These are phyloP conservation scores for Nannoperca australis DNA, from an alignment of 2,797 vertebrate species.

Conservation along the genomic window DNA sequence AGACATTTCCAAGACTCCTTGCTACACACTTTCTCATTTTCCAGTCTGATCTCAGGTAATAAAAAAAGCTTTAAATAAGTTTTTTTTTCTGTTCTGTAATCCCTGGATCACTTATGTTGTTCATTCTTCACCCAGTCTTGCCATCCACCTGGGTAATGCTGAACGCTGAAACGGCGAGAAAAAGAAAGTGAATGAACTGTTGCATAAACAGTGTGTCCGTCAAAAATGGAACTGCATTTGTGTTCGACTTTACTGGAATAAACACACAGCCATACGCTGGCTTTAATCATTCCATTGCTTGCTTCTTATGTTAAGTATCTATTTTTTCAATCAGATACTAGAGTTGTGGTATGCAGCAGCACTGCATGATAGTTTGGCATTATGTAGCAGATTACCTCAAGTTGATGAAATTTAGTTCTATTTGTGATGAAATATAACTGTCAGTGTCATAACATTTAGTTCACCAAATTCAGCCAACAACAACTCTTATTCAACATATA, in stretches of 20 bases:
- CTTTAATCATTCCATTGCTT: neutral
- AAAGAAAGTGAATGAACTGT: constrained; percentile 24
- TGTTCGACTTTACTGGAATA: neutral
- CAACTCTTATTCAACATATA: neutral
- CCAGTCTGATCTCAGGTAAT: neutral
- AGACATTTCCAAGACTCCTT: constrained; percentile 12
- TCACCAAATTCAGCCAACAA: neutral
- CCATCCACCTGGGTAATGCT: constrained; percentile 93
- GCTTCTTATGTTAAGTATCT: neutral
- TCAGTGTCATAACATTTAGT: neutral
- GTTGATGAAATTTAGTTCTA: neutral
- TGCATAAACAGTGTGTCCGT: neutral
- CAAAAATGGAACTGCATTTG: neutral
- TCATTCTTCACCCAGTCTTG: constrained; percentile 91
- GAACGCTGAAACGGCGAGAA: constrained; percentile 83
- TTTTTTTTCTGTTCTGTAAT: neutral
- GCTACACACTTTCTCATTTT: neutral
- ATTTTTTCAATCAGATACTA: constrained; percentile 1
- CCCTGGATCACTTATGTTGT: constrained; percentile 57
- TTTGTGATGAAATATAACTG: constrained; percentile 4
- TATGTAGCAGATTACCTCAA: constrained; percentile 37
- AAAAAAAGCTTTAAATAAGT: neutral
- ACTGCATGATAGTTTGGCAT: constrained; percentile 13
- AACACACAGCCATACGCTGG: neutral
- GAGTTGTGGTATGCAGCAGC: neutral